Evolutionary conservation across 2,113 vertebrate genomes (phyloP).

Genomic region (Strigops habroptila): DNA sequence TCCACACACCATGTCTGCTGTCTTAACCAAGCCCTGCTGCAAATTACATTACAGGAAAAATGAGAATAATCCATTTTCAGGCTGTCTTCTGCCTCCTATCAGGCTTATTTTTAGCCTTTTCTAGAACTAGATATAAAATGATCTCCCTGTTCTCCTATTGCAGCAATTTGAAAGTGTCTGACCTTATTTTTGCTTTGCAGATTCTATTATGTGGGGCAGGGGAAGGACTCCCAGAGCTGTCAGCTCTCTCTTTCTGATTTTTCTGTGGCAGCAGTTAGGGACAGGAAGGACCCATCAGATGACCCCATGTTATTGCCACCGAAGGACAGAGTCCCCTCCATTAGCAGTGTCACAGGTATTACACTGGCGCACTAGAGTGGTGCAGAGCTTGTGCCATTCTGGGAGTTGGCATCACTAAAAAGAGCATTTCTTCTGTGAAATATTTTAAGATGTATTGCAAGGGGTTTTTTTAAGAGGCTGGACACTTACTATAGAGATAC

Average conservation of each 20-base stretch:
- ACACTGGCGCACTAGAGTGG: not conserved
- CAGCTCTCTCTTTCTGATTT: not conserved
- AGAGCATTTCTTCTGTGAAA: not conserved
- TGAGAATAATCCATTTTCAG: slow-evolving; percentile 59
- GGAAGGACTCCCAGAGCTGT: not conserved
- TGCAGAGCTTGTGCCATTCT: not conserved
- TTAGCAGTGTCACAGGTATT: not conserved
- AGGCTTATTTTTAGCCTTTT: slow-evolving; percentile 53
- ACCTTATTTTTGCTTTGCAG: slow-evolving; percentile 58
- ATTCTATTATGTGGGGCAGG: slow-evolving; percentile 30
- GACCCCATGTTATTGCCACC: not conserved
- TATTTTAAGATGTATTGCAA: not conserved
- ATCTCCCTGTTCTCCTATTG: slow-evolving; percentile 33
- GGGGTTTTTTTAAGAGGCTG: not conserved
- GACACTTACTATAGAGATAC: not conserved
- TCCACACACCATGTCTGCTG: not conserved
- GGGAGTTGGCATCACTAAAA: not conserved
- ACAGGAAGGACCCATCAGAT: not conserved
- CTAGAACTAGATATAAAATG: slow-evolving; percentile 5
- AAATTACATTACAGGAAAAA: slow-evolving; percentile 54
- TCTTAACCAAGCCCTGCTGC: not conserved
- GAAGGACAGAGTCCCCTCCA: not conserved
- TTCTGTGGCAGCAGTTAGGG: not conserved
- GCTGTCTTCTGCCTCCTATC: slow-evolving; percentile 1
- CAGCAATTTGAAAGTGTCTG: slow-evolving; percentile 46